Evolutionary conservation across 92 coral and sea anemone genomes (phyloP).

Genomic region (Zoanthus gigantus): DNA sequence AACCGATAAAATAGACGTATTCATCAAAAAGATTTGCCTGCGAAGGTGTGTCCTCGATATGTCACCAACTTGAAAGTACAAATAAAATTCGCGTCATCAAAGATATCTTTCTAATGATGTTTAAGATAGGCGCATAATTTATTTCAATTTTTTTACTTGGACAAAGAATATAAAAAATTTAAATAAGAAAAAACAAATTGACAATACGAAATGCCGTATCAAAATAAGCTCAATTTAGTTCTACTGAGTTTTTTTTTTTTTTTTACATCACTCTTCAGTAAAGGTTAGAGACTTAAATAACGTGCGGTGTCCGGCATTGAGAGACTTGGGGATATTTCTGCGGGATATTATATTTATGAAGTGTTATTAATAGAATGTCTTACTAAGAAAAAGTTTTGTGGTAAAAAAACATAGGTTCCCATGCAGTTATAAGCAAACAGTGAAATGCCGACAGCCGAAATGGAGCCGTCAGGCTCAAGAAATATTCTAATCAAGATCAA

Average conservation of each 20-base stretch:
- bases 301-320: no score
- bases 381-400: no score
- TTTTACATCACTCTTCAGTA: background rate
- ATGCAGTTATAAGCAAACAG: no score
- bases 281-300: no score
- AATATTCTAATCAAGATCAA: no score
- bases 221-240: background rate
- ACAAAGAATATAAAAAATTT: background rate
- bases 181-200: background rate
- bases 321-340: no score
- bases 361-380: no score
- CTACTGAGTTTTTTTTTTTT: background rate
- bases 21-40: constrained; percentile 6
- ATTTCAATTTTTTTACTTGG: background rate
- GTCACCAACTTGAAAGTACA: background rate
- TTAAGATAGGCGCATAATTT: background rate
- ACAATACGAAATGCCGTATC: constrained; percentile 28
- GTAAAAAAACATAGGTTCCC: no score
- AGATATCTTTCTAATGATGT: background rate
- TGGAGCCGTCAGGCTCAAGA: no score
- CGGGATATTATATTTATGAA: no score
- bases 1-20: background rate
- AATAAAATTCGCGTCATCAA: background rate
- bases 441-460: no score
- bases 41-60: background rate